phyloP scores from a whole-genome alignment of 2,888 invertebrate genomes.

The Drosophila atripex region DNA sequence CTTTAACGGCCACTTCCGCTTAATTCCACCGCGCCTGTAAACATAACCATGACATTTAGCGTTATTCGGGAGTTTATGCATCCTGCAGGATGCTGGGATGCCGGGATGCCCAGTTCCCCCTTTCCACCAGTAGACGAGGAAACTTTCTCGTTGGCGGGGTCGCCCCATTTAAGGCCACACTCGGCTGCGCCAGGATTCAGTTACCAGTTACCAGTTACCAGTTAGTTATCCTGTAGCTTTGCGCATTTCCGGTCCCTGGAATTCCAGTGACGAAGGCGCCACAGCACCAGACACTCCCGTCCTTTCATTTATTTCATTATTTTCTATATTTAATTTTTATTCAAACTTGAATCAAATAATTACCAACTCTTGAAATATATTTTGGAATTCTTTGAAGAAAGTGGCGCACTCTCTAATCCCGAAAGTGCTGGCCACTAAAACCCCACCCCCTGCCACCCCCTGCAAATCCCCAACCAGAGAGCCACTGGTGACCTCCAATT shows the following conservation, averaged over 20 bases:
- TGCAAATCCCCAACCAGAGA: not conserved
- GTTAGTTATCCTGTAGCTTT: slow-evolving; percentile 78
- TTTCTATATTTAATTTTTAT: too few species aligned
- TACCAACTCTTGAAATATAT: too few species aligned
- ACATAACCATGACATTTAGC: slow-evolving; percentile 82
- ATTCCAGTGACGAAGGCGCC: slow-evolving; percentile 33
- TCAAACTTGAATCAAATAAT: too few species aligned
- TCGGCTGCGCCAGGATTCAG: slow-evolving; percentile 52
- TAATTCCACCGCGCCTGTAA: slow-evolving; percentile 79
- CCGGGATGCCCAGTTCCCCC: not conserved
- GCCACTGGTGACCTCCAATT: slow-evolving; percentile 58
- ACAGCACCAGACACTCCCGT: not conserved
- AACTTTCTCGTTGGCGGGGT: slow-evolving; percentile 30
- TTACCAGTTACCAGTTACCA: too few species aligned
- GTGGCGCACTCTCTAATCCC: not conserved
- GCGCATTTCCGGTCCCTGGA: slow-evolving; percentile 73
- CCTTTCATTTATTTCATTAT: too few species aligned
- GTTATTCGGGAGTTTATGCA: slow-evolving; percentile 65
- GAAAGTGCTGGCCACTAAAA: slow-evolving; percentile 2
- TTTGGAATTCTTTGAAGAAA: not conserved
- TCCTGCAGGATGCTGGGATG: not conserved
- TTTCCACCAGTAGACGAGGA: slow-evolving; percentile 9
- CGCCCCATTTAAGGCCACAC: slow-evolving; percentile 56
- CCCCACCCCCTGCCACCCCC: slow-evolving; percentile 29
- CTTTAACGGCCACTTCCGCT: slow-evolving; percentile 71